Evolutionary conservation across 1,140 invertebrate species (phyloP), one percentile per base, ranked within the genome.

Genomic region (Bilobella aurantiaca): DNA sequence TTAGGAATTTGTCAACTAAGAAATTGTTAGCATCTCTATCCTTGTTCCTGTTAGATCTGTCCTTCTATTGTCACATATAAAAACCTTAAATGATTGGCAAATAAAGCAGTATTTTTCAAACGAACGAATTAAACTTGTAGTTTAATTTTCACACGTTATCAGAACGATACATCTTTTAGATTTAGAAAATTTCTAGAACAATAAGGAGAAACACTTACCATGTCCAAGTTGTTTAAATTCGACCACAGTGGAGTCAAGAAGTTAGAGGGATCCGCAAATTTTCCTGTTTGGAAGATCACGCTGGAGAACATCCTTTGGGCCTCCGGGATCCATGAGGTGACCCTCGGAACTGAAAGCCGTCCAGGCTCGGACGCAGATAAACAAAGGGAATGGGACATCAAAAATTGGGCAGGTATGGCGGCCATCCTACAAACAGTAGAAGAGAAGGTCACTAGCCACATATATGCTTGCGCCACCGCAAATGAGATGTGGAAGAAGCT

Each of bases 351-450:
- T 3, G 3, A n/a, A 1, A 46, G 1, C 23, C 3, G 61, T 1
- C 12, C 23, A 14, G 1, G 23, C 0, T 0, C 31, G 2, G 31
- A 62, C 47, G 34, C 16, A 14, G 37, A 47, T 23, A 62, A 62
- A 21, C 34, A 62, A 42, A 21, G 25, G 2, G 61, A 23, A 3
- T 62, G 61, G 61, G 61, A 62, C 23, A 23, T 62, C 3, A 37
- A 46, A 2, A 62, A 62, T 25, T 8, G 61, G 23, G 37, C 2
- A 25, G 61, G n/a, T n/a, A n/a, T n/a, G n/a, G n/a, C n/a, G n/a
- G n/a, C n/a, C n/a, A n/a, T n/a, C n/a, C n/a, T n/a, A n/a, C n/a
- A n/a, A n/a, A n/a, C n/a, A n/a, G n/a, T n/a, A 8, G 37, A 37
- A 2, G 61, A 42, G 1, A 47, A 1, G 1, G 14, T 42, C 3